Percentiles rank a stretch among this genome's conserved stretches.
Conservation (phyloP, 2,113 vertebrate species). For the Pardalotus punctatus region DNA sequence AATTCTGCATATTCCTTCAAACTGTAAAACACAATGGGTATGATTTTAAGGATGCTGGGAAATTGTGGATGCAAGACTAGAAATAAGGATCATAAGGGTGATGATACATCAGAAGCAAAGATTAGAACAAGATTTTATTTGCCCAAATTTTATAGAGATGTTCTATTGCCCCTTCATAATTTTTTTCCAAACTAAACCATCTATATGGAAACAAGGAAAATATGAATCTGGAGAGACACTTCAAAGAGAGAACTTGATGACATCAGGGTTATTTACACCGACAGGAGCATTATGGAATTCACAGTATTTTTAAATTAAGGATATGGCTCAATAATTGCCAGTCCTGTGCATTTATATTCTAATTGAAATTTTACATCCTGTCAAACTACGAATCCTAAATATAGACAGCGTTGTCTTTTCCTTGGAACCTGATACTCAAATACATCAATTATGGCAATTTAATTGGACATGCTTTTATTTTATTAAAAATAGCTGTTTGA, state of each 20-base stretch:
- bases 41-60: background rate
- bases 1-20: background rate
- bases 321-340: slow-evolving; percentile 22
- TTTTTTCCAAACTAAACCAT: slow-evolving; percentile 11
- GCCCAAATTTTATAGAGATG: background rate
- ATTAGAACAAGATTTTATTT: background rate
- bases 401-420: background rate
- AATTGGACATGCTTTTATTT: slow-evolving; percentile 5
- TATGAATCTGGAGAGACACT: background rate
- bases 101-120: background rate
- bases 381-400: background rate
- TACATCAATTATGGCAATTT: background rate
- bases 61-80: background rate
- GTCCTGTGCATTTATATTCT: background rate
- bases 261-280: slow-evolving; percentile 9
- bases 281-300: background rate
- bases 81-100: background rate
- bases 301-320: slow-evolving; percentile 39
- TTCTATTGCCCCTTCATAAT: background rate
- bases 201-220: slow-evolving; percentile 1
- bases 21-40: background rate
- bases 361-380: slow-evolving; percentile 10
- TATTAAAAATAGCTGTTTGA: slow-evolving; percentile 30
- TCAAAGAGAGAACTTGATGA: background rate
- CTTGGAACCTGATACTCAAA: slow-evolving; percentile 26